Conservation (phyloP, 2,888 invertebrate genomes). For the Amblyjoppa proteus region DNA sequence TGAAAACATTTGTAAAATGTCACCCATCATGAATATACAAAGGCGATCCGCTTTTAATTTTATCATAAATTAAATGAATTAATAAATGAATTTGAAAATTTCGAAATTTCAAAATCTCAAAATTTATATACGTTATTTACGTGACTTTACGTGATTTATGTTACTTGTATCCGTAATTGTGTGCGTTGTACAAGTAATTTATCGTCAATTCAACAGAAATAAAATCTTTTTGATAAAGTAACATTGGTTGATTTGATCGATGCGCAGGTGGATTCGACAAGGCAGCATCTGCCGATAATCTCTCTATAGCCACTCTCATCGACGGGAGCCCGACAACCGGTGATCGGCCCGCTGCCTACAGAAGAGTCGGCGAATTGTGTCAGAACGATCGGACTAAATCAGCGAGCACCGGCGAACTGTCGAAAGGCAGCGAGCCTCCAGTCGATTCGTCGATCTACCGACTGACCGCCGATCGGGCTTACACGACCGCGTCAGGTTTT, state of each 20-base stretch:
- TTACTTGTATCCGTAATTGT: too few species aligned
- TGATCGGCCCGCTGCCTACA: slow-evolving; percentile 52
- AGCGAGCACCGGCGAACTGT: slow-evolving; percentile 82
- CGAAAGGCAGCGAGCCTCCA: slow-evolving; percentile 60
- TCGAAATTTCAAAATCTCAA: too few species aligned
- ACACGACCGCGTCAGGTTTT: slow-evolving; percentile 58
- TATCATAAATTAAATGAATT: too few species aligned
- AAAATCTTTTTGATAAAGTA: not conserved
- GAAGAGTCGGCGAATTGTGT: slow-evolving; percentile 72
- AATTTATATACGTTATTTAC: too few species aligned
- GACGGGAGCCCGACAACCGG: slow-evolving; percentile 41
- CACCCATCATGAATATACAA: too few species aligned
- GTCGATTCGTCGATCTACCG: slow-evolving; percentile 38
- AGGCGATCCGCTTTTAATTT: too few species aligned
- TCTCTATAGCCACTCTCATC: slow-evolving; percentile 68
- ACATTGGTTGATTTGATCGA: not conserved
- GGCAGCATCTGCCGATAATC: slow-evolving; percentile 81
- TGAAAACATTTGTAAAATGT: too few species aligned
- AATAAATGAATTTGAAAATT: too few species aligned
- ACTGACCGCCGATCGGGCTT: slow-evolving; percentile 29
- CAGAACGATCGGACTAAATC: slow-evolving; percentile 80
- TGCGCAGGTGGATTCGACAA: slow-evolving; percentile 75
- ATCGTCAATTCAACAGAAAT: too few species aligned
- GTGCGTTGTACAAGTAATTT: too few species aligned
- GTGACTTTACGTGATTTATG: too few species aligned